phyloP scores from a whole-genome alignment of 2,888 invertebrate genomes.

The Mantis religiosa region DNA sequence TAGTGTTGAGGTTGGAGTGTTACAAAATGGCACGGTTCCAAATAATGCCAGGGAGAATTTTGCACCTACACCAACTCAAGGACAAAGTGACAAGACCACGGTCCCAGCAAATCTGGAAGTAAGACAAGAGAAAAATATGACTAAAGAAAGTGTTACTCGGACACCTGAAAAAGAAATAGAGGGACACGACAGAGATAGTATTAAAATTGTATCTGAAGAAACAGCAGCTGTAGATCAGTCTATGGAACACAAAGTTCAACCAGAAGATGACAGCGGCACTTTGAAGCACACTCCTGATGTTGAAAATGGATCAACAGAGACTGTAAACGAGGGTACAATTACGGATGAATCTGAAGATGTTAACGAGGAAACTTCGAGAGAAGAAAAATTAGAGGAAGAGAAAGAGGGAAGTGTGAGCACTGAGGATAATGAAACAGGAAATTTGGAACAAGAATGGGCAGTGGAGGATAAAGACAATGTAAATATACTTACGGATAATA shows the following conservation, averaged over 20 bases:
- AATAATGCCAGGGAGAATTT: neutral
- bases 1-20: neutral
- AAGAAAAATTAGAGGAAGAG: neutral
- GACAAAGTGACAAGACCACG: neutral
- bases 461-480: neutral
- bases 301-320: neutral
- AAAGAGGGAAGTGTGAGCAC: neutral
- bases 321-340: neutral
- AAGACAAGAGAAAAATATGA: neutral
- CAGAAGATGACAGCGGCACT: neutral
- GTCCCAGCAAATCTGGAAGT: neutral
- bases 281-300: neutral
- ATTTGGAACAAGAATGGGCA: neutral
- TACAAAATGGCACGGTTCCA: neutral
- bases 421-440: neutral
- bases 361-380: neutral
- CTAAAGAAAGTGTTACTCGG: neutral
- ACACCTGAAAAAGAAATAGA: neutral
- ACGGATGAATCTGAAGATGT: neutral
- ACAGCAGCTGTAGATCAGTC: neutral
- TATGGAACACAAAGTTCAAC: neutral
- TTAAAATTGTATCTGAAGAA: neutral
- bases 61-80: neutral
- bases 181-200: too few species aligned
- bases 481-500: neutral